Conservation (phyloP, 2,888 invertebrate genomes). For the Drosophila monieri region DNA sequence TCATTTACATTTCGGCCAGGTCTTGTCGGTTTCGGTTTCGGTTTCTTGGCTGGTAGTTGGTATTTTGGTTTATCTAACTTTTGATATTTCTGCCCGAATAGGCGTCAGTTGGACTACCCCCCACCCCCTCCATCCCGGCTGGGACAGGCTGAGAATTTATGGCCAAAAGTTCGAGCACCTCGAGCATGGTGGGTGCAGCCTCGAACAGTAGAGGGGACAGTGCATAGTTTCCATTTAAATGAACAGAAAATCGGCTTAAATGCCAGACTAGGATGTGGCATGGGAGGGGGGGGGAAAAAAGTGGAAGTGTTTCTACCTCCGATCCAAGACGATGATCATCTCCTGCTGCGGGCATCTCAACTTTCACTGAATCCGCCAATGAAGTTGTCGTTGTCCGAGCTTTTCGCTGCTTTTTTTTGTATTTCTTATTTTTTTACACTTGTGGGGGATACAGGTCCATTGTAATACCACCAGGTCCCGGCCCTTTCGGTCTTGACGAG, state of each 20-base stretch:
- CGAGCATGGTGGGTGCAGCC: conserved; percentile 61
- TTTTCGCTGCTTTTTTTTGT: conserved; percentile 9
- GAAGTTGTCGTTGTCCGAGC: conserved; percentile 52
- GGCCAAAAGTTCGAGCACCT: conserved; percentile 42
- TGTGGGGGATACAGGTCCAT: conserved; percentile 10
- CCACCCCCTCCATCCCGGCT: no score
- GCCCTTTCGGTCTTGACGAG: conserved; percentile 13
- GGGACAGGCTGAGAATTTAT: conserved; percentile 65
- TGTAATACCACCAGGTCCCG: conserved; percentile 9
- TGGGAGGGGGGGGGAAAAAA: no score
- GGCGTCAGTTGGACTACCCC: conserved; percentile 9
- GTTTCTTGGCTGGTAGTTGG: conserved; percentile 18
- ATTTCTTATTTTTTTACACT: neutral
- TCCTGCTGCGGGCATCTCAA: conserved; percentile 52
- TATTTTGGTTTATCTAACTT: conserved; percentile 26
- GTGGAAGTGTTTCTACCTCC: conserved; percentile 37
- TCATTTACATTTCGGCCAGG: conserved; percentile 39
- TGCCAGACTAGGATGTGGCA: conserved; percentile 5
- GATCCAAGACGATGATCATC: conserved; percentile 34
- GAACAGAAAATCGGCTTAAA: conserved; percentile 34
- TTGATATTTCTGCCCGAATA: conserved; percentile 37
- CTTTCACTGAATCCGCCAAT: conserved; percentile 62
- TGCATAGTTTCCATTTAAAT: conserved; percentile 51
- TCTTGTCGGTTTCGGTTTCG: neutral
- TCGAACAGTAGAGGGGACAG: neutral